Evolutionary conservation across 2,888 invertebrate genomes (phyloP).

Genomic region (Papilio demoleus): DNA sequence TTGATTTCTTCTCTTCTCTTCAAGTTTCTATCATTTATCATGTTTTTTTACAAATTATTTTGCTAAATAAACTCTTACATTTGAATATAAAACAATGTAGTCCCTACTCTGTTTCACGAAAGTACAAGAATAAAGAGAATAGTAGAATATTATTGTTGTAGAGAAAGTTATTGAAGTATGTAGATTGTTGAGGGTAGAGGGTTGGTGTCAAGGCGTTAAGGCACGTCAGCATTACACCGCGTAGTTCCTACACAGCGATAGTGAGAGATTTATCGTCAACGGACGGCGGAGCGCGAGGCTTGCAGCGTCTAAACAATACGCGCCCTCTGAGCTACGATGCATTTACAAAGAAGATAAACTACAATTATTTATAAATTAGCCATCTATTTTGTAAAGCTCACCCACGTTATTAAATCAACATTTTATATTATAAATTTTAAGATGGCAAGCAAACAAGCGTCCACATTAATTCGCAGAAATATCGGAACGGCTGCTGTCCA

Average conservation of each 20-base stretch:
- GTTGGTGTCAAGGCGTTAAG: neutral
- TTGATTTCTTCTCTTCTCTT: constrained; percentile 13
- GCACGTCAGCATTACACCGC: neutral
- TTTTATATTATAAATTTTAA: too few species aligned
- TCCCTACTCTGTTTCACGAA: too few species aligned
- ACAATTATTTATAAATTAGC: too few species aligned
- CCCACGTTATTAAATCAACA: too few species aligned
- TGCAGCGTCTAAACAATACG: neutral
- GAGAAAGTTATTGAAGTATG: neutral
- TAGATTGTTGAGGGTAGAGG: neutral
- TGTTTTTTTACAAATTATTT: neutral
- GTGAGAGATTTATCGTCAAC: neutral
- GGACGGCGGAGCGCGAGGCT: neutral
- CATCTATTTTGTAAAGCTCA: too few species aligned
- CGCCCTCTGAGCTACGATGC: neutral
- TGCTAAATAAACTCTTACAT: too few species aligned
- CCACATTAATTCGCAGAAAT: too few species aligned
- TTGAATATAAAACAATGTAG: too few species aligned
- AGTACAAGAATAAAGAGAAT: neutral
- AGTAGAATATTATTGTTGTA: too few species aligned
- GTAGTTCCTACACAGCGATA: neutral
- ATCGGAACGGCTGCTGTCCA: too few species aligned
- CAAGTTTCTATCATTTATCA: neutral
- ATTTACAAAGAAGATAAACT: neutral
- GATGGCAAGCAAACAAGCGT: too few species aligned